Evolutionary conservation across 2,888 invertebrate genomes (phyloP).

Genomic region (Thereva nobilitata): DNA sequence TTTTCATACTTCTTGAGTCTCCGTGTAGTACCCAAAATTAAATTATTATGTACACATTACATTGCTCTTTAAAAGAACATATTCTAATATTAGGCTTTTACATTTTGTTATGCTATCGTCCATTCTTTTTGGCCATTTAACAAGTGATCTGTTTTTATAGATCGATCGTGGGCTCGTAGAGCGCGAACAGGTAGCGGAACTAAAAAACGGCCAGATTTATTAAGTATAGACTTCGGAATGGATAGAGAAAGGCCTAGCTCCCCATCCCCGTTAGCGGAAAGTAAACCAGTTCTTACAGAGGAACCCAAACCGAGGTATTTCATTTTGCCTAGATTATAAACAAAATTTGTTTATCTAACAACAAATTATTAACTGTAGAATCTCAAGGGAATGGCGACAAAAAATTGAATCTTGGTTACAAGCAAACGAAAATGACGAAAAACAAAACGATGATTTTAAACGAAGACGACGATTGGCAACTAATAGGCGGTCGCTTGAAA

Average conservation of each 20-base stretch:
- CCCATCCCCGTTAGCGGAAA: constrained; percentile 67
- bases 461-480: constrained; percentile 69
- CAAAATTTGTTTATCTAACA: constrained; percentile 26
- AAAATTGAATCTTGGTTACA: constrained; percentile 92
- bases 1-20: too few species aligned
- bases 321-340: constrained; percentile 36
- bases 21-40: too few species aligned
- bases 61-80: too few species aligned
- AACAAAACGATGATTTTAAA: constrained; percentile 70
- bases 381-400: constrained; percentile 79
- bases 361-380: constrained; percentile 46
- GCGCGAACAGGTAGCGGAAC: constrained; percentile 69
- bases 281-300: constrained; percentile 55
- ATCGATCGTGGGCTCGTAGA: constrained; percentile 87
- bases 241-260: constrained; percentile 75
- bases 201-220: constrained; percentile 77
- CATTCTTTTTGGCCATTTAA: too few species aligned
- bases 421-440: constrained; percentile 81
- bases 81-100: too few species aligned
- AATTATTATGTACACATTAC: too few species aligned
- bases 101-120: too few species aligned
- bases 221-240: constrained; percentile 71
- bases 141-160: constrained; percentile 54
- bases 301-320: constrained; percentile 65
- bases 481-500: constrained; percentile 79